These are phyloP conservation scores for Suillia variegata DNA, from an alignment of 2,888 invertebrate species.

Conservation along the genomic window DNA sequence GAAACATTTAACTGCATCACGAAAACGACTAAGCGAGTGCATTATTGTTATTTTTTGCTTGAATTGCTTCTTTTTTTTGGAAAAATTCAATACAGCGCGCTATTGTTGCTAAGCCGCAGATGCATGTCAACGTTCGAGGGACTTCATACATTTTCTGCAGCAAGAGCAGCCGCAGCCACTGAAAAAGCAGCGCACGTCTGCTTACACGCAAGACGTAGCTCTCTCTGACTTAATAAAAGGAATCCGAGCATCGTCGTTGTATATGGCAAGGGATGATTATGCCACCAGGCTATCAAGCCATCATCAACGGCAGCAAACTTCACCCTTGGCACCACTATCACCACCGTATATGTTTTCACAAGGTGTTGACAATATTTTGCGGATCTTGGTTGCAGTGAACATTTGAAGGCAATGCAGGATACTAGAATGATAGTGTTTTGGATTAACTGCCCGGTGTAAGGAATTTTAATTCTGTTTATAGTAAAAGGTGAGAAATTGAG, in stretches of 20 bases:
- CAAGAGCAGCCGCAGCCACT: background rate
- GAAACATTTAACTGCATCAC: background rate
- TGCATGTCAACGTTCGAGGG: slow-evolving; percentile 57
- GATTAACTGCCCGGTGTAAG: background rate
- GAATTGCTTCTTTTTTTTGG: slow-evolving; percentile 30
- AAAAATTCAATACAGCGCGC: slow-evolving; percentile 31
- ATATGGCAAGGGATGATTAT: slow-evolving; percentile 28
- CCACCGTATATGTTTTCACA: background rate
- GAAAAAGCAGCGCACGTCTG: background rate
- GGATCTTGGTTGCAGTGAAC: background rate
- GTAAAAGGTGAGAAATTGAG: too few species aligned
- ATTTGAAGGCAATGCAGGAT: background rate
- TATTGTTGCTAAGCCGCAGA: slow-evolving; percentile 45
- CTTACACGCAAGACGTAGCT: background rate
- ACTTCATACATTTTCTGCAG: slow-evolving; percentile 16
- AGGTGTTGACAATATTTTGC: background rate
- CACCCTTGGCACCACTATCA: slow-evolving; percentile 9
- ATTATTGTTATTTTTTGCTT: slow-evolving; percentile 34
- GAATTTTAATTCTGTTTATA: too few species aligned
- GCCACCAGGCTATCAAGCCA: slow-evolving; percentile 31
- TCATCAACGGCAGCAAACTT: slow-evolving; percentile 8
- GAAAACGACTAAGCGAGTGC: slow-evolving; percentile 14
- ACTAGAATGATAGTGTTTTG: background rate
- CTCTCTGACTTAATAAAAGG: background rate
- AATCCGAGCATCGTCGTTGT: too few species aligned